Percentiles rank a stretch among this genome's conserved stretches.
Conservation (phyloP, 2,113 vertebrate species). For the Panurus biarmicus region DNA sequence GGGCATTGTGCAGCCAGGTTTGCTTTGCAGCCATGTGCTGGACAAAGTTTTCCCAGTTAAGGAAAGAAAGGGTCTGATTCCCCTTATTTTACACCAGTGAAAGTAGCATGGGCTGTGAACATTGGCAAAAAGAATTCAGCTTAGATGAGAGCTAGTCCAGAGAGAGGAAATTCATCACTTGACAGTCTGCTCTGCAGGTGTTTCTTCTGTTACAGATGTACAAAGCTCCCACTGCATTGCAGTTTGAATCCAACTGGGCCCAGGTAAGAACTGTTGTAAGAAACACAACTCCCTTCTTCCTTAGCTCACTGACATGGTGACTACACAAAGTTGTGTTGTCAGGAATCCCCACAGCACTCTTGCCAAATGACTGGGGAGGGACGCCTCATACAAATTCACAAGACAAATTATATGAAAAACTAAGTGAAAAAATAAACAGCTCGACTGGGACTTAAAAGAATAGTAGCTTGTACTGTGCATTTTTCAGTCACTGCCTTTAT, state of each 20-base stretch:
- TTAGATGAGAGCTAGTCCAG: background rate
- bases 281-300: background rate
- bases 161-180: background rate
- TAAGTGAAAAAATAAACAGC: slow-evolving; percentile 23
- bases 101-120: background rate
- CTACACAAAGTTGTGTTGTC: background rate
- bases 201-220: background rate
- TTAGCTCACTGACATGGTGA: background rate
- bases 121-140: background rate
- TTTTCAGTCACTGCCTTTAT: background rate
- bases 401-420: slow-evolving; percentile 34
- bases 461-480: background rate
- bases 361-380: background rate
- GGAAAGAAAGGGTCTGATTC: background rate
- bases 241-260: background rate
- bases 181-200: background rate
- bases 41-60: background rate
- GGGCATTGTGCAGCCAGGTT: background rate
- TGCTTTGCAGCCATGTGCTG: rapidly evolving
- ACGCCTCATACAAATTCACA: background rate
- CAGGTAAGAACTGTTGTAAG: background rate
- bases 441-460: background rate
- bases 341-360: background rate
- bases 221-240: background rate
- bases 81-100: background rate